These are phyloP conservation scores for Scrobipalpa atriplicella DNA, from an alignment of 2,888 invertebrate species.

Conservation along the genomic window DNA sequence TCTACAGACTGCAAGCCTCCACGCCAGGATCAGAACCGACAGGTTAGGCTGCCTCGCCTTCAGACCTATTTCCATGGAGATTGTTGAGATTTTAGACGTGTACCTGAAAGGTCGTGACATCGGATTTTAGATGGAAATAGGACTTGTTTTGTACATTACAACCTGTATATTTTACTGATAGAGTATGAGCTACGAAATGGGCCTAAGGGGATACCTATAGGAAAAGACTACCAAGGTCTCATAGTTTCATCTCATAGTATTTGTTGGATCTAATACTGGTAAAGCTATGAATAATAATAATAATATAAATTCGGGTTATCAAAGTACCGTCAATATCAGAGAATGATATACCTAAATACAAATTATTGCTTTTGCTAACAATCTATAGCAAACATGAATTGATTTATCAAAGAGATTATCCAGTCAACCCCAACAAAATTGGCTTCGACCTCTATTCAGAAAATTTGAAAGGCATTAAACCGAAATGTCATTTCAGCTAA, in stretches of 20 bases:
- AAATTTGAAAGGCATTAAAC: constrained; percentile 37
- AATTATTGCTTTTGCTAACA: background rate
- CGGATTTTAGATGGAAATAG: background rate
- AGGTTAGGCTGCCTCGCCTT: constrained; percentile 13
- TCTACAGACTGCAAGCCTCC: too few relatives aligned
- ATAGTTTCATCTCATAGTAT: too few relatives aligned
- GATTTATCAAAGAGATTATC: background rate
- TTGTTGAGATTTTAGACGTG: constrained; percentile 2
- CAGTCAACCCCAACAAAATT: background rate
- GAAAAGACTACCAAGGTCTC: too few relatives aligned
- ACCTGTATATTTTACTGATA: background rate
- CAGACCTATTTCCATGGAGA: constrained; percentile 12
- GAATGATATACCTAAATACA: background rate
- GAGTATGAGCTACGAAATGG: too few relatives aligned
- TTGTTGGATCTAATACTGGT: too few relatives aligned
- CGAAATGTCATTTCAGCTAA: constrained; percentile 47
- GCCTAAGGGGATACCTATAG: too few relatives aligned
- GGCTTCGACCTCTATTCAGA: background rate
- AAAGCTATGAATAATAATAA: too few relatives aligned
- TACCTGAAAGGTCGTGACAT: background rate
- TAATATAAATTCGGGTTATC: too few relatives aligned
- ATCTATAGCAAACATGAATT: background rate
- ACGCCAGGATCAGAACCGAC: background rate
- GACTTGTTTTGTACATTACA: too few relatives aligned
- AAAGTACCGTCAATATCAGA: too few relatives aligned